These are phyloP conservation scores for Mormyrus iriodes DNA, from an alignment of 2,113 vertebrate genomes.

Conservation along the genomic window DNA sequence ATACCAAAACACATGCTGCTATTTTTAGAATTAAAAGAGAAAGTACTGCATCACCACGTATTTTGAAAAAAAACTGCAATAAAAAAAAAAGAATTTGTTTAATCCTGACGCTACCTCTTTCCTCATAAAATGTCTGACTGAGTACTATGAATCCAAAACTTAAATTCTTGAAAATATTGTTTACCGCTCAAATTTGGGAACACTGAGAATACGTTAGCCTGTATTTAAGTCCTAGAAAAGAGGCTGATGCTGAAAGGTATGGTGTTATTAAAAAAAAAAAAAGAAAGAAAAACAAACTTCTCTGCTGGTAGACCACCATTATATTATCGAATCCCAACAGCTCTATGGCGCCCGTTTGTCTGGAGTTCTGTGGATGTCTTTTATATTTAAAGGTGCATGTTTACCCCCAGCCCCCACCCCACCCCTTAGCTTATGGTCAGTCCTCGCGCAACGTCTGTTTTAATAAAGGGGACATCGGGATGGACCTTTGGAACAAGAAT, in stretches of 20 bases:
- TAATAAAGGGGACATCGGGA: not conserved
- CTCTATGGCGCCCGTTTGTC: slow-evolving; percentile 1
- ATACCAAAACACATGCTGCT: not conserved
- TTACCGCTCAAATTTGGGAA: not conserved
- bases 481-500: slow-evolving; percentile 21
- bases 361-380: slow-evolving; percentile 1
- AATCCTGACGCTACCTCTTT: not conserved
- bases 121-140: not conserved
- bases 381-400: slow-evolving; percentile 22
- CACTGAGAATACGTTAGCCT: not conserved
- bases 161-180: not conserved
- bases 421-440: not conserved
- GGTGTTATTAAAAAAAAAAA: not conserved
- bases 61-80: not conserved
- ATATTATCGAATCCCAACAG: not conserved
- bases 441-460: slow-evolving; percentile 10
- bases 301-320: not conserved
- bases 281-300: not conserved
- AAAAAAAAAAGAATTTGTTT: not conserved
- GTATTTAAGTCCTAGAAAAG: not conserved
- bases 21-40: not conserved
- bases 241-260: not conserved
- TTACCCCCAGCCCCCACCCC: not conserved
- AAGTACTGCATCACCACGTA: not conserved
- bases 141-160: not conserved